Conservation (phyloP, 2,888 invertebrate species). For the Elaeidobius kamerunicus region DNA sequence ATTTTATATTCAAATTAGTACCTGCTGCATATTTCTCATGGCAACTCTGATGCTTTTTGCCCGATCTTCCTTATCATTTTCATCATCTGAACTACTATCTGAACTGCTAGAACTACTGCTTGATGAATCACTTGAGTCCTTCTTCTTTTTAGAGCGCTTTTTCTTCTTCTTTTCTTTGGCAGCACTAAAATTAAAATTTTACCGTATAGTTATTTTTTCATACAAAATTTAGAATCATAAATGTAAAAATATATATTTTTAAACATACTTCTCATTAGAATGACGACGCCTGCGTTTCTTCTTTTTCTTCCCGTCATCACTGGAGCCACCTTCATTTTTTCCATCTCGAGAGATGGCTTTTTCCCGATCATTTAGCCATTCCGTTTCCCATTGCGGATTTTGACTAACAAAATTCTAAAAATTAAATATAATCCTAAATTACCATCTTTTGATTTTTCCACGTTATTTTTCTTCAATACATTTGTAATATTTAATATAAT, state of each 20-base stretch:
- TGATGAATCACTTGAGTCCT: conserved; percentile 34
- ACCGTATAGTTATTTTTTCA: no score
- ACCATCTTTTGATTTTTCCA: no score
- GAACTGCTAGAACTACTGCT: conserved; percentile 49
- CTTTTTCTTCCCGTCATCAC: conserved; percentile 36
- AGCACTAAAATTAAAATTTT: not conserved
- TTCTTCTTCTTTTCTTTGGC: conserved; percentile 56
- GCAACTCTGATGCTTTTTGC: conserved; percentile 63
- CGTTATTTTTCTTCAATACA: no score
- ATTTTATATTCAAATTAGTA: no score
- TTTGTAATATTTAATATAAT: no score
- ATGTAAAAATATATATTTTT: no score
- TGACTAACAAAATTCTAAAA: conserved; percentile 74
- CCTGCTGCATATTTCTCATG: conserved; percentile 56
- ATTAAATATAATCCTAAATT: conserved; percentile 5
- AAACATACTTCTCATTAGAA: conserved; percentile 19
- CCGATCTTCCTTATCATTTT: conserved; percentile 49
- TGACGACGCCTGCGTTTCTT: conserved; percentile 35
- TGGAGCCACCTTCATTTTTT: conserved; percentile 33
- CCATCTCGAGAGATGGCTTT: conserved; percentile 43
- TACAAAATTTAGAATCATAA: not conserved
- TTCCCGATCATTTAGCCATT: conserved; percentile 79
- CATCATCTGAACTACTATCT: conserved; percentile 50
- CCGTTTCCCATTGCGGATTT: conserved; percentile 84
- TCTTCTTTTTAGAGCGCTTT: conserved; percentile 47